phyloP scores from a whole-genome alignment of 2,113 vertebrate species.

The Bufo gargarizans region DNA sequence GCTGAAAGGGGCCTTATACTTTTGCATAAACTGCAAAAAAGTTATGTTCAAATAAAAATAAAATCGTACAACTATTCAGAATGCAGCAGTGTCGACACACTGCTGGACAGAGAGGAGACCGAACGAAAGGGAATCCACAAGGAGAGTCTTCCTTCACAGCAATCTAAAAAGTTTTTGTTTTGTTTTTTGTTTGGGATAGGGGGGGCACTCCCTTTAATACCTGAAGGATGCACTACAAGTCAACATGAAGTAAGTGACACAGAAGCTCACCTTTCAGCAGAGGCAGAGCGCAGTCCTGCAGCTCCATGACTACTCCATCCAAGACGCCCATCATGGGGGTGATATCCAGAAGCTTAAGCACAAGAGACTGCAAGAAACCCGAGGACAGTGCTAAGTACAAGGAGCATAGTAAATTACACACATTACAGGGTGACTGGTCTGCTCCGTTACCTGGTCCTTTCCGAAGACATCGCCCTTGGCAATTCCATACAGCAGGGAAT shows the following conservation, averaged over 20 bases:
- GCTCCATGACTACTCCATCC: conserved; percentile 95
- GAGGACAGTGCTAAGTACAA: neutral
- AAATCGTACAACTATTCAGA: no score
- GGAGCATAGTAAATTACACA: neutral
- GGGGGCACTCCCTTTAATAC: no score
- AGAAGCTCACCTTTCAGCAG: conserved; percentile 81
- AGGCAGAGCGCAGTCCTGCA: conserved; percentile 94
- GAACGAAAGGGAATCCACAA: no score
- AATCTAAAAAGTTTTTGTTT: no score
- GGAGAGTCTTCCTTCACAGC: no score
- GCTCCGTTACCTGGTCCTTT: conserved; percentile 88
- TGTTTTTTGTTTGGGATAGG: no score
- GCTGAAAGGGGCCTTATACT: no score
- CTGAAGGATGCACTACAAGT: neutral
- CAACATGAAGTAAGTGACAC: no score
- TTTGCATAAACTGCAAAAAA: no score
- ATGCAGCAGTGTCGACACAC: no score
- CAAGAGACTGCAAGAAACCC: conserved; percentile 78
- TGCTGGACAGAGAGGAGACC: no score
- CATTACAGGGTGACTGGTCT: neutral
- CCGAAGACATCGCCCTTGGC: conserved; percentile 97
- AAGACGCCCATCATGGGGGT: conserved; percentile 93
- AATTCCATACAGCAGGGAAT: conserved; percentile 91
- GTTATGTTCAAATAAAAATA: no score
- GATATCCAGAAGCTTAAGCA: conserved; percentile 88